A percentile compares a stretch with the other conserved stretches of the same genome.
Conservation (phyloP, 2,797 vertebrate genomes). For the Nannoperca australis region DNA sequence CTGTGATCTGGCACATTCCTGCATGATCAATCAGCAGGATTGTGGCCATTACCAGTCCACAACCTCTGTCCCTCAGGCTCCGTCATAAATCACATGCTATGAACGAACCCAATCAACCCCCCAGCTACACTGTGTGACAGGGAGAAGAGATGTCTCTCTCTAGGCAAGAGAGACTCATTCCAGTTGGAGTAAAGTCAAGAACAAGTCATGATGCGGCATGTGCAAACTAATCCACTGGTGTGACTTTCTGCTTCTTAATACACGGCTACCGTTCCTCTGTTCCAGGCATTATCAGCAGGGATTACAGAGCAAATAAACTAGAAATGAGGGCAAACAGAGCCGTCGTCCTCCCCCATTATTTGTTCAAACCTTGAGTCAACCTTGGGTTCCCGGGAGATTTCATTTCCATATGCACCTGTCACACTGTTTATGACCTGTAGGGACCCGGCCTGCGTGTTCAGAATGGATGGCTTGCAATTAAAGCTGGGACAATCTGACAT, state of each 20-base stretch:
- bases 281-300: constrained; percentile 16
- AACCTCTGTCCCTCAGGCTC: constrained; percentile 35
- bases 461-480: constrained; percentile 24
- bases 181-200: background rate
- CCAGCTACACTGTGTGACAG: constrained; percentile 10
- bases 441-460: constrained; percentile 7
- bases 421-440: constrained; percentile 15
- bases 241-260: background rate
- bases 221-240: constrained; percentile 1
- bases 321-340: constrained; percentile 11
- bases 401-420: constrained; percentile 45
- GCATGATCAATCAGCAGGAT: constrained; percentile 38
- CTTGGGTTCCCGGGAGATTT: constrained; percentile 5
- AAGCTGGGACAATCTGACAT: constrained; percentile 20
- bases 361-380: constrained; percentile 46
- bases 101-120: constrained; percentile 18
- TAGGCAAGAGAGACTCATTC: background rate
- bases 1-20: constrained; percentile 36
- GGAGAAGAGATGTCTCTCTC: background rate
- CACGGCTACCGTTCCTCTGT: constrained; percentile 4
- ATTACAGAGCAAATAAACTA: constrained; percentile 38
- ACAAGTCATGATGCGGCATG: background rate
- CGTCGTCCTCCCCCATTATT: constrained; percentile 12
- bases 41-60: constrained; percentile 13
- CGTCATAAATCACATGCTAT: constrained; percentile 18